Conservation (phyloP, 2,797 vertebrate species). For the Chelon labrosus region DNA sequence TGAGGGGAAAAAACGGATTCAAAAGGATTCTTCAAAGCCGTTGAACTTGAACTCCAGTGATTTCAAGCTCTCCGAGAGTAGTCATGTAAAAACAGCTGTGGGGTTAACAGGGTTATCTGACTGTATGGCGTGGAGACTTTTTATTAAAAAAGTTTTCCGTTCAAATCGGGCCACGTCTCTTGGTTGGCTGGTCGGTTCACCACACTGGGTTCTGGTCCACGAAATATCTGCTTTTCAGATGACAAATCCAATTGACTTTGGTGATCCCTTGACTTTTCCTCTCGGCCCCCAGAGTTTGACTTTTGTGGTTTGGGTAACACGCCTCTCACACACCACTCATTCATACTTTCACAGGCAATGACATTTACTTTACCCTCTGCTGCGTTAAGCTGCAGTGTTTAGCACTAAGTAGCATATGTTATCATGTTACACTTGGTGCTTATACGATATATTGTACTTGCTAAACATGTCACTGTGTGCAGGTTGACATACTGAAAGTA, state of each 20-base stretch:
- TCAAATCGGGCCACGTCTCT: not conserved
- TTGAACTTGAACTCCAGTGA: not conserved
- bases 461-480: not conserved
- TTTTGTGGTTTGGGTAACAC: not conserved
- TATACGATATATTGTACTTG: not conserved
- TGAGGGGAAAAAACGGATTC: constrained; percentile 1
- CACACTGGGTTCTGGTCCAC: not conserved
- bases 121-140: not conserved
- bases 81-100: constrained; percentile 3
- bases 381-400: not conserved
- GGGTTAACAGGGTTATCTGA: not conserved
- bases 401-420: not conserved
- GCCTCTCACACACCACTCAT: not conserved
- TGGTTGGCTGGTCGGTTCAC: not conserved
- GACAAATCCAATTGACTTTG: not conserved
- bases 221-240: not conserved
- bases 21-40: not conserved
- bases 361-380: not conserved
- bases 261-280: not conserved
- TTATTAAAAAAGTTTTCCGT: not conserved
- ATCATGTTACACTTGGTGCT: no score
- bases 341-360: not conserved
- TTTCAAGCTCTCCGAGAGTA: not conserved
- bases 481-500: constrained; percentile 6
- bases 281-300: not conserved